Evolutionary conservation across 2,113 vertebrate genomes (phyloP).

Genomic region (Taurulus bubalis): DNA sequence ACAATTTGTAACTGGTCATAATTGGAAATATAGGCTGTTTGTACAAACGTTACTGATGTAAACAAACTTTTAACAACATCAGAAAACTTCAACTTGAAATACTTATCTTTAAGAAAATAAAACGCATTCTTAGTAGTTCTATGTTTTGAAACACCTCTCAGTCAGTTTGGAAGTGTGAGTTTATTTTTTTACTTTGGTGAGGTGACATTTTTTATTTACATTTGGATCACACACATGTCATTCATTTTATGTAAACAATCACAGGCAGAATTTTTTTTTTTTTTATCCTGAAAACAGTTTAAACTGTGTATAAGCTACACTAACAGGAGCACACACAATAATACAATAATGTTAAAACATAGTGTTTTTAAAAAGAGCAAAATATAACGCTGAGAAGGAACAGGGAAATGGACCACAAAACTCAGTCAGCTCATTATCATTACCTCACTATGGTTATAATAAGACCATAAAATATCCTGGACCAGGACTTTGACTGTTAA

Average conservation of each 20-base stretch:
- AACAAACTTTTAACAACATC: not conserved
- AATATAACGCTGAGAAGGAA: not conserved
- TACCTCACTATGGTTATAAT: slow-evolving; percentile 1
- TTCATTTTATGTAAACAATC: not conserved
- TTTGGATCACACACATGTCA: not conserved
- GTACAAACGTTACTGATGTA: slow-evolving; percentile 1
- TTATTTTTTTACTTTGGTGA: not conserved
- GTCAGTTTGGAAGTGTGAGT: not conserved
- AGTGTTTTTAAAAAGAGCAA: not conserved
- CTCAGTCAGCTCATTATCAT: not conserved
- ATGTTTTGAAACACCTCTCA: not conserved
- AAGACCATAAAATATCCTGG: slow-evolving; percentile 54
- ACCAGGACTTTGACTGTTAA: slow-evolving; percentile 64
- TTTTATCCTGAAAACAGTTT: not conserved
- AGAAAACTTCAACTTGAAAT: not conserved
- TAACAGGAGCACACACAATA: not conserved
- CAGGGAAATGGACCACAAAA: not conserved
- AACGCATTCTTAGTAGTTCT: not conserved
- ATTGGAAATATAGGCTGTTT: not conserved
- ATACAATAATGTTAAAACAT: not conserved
- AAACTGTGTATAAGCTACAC: not conserved
- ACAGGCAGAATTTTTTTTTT: not conserved
- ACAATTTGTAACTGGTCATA: not conserved
- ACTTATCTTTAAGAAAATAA: not conserved
- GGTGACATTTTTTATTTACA: not conserved